Evolutionary conservation across 2,888 invertebrate genomes (phyloP).

Genomic region (Salticus scenicus): DNA sequence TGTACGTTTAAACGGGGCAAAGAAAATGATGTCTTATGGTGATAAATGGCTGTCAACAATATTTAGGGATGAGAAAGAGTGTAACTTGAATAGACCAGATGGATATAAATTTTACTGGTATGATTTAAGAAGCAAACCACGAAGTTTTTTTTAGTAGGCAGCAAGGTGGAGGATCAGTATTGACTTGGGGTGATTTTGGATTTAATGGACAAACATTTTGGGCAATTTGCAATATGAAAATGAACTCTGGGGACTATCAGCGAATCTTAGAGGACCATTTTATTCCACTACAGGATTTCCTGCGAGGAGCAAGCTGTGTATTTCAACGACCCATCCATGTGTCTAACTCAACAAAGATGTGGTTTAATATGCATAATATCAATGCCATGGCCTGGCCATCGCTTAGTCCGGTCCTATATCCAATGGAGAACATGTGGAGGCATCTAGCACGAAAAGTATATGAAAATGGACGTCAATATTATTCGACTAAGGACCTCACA

Average conservation of each 20-base stretch:
- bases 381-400: neutral
- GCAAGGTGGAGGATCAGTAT: neutral
- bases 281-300: neutral
- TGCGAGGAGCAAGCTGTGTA: neutral
- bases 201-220: neutral
- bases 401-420: neutral
- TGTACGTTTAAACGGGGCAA: neutral
- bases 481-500: neutral
- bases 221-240: neutral
- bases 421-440: neutral
- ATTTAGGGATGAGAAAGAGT: conserved; percentile 2
- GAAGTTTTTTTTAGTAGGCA: neutral
- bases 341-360: conserved; percentile 3
- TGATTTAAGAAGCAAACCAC: neutral
- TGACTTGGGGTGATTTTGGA: neutral
- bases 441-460: neutral
- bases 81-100: neutral
- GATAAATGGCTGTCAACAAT: conserved; percentile 3
- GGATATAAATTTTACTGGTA: conserved; percentile 1
- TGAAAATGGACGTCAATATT: neutral
- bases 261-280: neutral
- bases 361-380: neutral
- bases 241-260: neutral
- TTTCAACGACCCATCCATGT: neutral
- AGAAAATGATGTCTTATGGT: conserved; percentile 6